Conservation (phyloP, 2,113 vertebrate species). For the Sebastes fasciatus region DNA sequence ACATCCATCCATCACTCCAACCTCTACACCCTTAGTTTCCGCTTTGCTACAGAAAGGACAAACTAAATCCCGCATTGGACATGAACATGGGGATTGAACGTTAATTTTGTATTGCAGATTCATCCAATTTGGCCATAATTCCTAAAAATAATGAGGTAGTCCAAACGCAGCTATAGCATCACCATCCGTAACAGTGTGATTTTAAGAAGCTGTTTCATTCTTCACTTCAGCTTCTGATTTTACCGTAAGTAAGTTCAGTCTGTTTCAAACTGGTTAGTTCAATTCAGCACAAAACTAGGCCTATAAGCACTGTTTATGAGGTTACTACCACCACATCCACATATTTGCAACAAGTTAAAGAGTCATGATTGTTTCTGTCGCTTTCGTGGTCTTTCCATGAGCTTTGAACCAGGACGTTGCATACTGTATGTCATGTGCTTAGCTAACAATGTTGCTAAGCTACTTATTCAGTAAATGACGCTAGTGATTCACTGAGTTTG, state of each 20-base stretch:
- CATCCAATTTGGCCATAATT: neutral
- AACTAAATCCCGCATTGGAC: too few relatives aligned
- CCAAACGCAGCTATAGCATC: neutral
- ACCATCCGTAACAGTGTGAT: neutral
- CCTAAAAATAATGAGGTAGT: neutral
- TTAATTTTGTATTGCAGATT: neutral
- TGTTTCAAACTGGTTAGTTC: neutral
- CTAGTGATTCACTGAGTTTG: neutral
- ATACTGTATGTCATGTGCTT: neutral
- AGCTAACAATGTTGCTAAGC: neutral
- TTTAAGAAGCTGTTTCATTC: neutral
- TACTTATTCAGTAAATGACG: neutral
- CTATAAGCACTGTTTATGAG: neutral
- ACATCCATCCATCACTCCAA: neutral
- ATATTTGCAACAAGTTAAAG: neutral
- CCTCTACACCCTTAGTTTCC: neutral
- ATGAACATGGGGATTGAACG: neutral
- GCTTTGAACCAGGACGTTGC: neutral
- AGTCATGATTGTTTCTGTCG: neutral
- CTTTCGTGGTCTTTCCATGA: neutral
- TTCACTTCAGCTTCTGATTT: neutral
- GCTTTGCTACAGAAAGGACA: too few relatives aligned
- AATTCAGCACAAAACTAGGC: neutral
- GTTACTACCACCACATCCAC: neutral
- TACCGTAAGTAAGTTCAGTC: neutral